These are phyloP conservation scores for Balaenoptera acutorostrata DNA, from an alignment of 2,113 vertebrate genomes.

Conservation along the genomic window DNA sequence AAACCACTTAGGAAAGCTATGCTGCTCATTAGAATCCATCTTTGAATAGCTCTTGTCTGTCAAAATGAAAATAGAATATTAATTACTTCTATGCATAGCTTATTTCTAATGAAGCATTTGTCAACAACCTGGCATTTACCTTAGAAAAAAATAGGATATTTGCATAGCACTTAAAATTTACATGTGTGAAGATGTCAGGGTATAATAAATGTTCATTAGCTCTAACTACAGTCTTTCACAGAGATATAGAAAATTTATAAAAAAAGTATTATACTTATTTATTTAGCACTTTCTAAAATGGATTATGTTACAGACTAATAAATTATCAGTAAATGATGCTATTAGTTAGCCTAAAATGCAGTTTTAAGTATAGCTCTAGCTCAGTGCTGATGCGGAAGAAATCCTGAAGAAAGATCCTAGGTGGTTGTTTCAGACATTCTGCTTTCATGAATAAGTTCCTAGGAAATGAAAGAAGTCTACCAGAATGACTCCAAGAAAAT, in stretches of 20 bases:
- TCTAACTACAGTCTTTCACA: background rate
- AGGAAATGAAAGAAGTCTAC: background rate
- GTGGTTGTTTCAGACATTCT: background rate
- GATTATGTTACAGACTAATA: background rate
- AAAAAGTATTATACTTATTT: background rate
- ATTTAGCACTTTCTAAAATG: conserved; percentile 37
- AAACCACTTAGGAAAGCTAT: background rate
- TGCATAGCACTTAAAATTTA: conserved; percentile 50
- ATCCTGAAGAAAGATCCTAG: background rate
- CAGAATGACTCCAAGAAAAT: background rate
- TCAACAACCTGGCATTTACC: conserved; percentile 41
- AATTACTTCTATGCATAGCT: conserved; percentile 8
- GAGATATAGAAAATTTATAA: background rate
- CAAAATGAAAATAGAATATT: conserved; percentile 20
- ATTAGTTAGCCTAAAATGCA: background rate
- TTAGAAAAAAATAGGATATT: conserved; percentile 19
- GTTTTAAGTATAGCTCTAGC: background rate
- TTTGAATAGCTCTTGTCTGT: conserved; percentile 9
- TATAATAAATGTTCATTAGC: conserved; percentile 11
- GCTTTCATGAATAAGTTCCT: background rate
- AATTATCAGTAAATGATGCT: background rate
- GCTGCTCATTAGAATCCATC: background rate
- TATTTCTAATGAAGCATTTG: conserved; percentile 41
- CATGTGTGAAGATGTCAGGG: background rate
- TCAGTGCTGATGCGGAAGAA: background rate